A percentile compares a stretch with the other conserved stretches of the same genome.
Evolutionary conservation across 2,113 vertebrate species (phyloP).

Genomic region (Podiceps cristatus): DNA sequence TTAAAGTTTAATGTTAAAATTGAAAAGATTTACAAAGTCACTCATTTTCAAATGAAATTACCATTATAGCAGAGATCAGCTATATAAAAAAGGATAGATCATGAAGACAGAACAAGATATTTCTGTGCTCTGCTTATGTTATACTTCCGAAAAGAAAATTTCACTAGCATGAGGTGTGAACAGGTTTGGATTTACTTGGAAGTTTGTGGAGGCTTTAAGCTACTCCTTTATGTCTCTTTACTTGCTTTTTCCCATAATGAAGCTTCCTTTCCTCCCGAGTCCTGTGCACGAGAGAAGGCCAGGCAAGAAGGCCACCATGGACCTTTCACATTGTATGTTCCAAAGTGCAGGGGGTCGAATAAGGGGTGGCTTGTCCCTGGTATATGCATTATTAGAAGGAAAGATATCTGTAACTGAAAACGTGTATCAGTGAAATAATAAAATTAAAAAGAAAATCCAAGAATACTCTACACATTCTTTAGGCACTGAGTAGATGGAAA

Average conservation of each 20-base stretch:
- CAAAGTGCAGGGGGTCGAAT: background rate
- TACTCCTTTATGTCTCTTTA: background rate
- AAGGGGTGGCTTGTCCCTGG: background rate
- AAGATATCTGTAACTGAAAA: background rate
- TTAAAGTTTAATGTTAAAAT: background rate
- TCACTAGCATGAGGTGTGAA: background rate
- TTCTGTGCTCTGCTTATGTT: background rate
- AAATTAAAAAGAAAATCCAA: background rate
- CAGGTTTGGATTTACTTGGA: background rate
- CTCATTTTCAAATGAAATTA: background rate
- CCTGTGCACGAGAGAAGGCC: background rate
- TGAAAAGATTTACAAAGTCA: background rate
- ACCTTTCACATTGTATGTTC: background rate
- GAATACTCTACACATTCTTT: background rate
- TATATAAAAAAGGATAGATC: background rate
- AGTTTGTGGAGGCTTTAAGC: background rate
- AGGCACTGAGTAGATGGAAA: background rate
- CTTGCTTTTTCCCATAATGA: background rate
- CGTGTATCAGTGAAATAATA: background rate
- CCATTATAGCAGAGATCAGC: background rate
- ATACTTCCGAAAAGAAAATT: background rate
- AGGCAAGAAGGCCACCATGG: background rate
- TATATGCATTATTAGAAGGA: background rate
- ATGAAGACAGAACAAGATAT: background rate
- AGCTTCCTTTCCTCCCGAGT: background rate